Base-by-base conservation (phyloP, 2,113 vertebrate genomes). In the Crotalus helleri region DNA sequence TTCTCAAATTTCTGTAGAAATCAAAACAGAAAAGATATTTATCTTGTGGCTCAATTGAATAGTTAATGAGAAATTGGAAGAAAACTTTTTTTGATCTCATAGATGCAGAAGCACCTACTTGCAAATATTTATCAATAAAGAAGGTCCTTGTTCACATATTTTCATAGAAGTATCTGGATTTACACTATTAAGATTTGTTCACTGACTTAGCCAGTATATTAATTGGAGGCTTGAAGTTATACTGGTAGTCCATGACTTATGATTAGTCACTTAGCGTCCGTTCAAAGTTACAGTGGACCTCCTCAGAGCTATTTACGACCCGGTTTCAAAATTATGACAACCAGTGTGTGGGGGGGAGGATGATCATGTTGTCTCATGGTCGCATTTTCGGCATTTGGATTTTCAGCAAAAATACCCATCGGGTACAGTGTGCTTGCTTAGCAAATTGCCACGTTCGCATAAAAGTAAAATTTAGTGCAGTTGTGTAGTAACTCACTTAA, bases 1-100 rank as follows among this genome's bases (percentile, higher is more conserved):
- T 94, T 92, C 94, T 33, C 53, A 93, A 1, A 85, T 92, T 46
- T 69, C 59, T 93, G 39, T 95, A 87, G 94, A 95, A 93, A 92
- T 81, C 21, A 26, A 90, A 91, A 74, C 0, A 24, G 91, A 90
- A 61, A 0, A 24, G n/a, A 19, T 39, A 11, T 2, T 29, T 46
- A 2, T 90, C 39, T 81, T 81, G 9, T 59, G 57, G 29, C 87
- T 93, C 26, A 53, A 33, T 49, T 3, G 33, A 69, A 89, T 1
- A n/a, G 13, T 89, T 46, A 49, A 24, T 49, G 57, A 61, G 46
- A 92, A 59, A 29, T 53, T 53, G 3, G 54, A 44, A 55, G 58
- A 24, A 64, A 51, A 59, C 3, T 26, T 53, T 21, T 7, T 15
- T 61, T 29, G 12, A 33, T 15, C n/a, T 24, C 53, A 1, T 53